phyloP scores from a whole-genome alignment of 2,888 invertebrate species.

The Andrena dorsata region DNA sequence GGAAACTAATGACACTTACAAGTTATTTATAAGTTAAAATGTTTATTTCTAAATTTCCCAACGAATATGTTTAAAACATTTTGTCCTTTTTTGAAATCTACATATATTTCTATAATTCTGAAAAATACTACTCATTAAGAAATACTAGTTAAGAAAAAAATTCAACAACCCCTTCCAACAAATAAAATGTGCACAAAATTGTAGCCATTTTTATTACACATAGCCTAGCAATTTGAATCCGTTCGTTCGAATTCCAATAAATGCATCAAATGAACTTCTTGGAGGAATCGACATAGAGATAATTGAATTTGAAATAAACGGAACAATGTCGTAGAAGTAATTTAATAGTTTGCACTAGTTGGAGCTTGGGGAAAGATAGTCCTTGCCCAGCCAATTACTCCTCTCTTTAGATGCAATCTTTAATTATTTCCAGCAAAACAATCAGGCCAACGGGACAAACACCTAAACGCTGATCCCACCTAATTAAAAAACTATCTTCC shows the following conservation, averaged over 20 bases:
- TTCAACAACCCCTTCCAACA: neutral
- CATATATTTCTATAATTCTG: no score
- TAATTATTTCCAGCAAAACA: slow-evolving; percentile 53
- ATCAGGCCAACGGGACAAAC: slow-evolving; percentile 19
- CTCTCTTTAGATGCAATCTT: slow-evolving; percentile 22
- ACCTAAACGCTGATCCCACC: neutral
- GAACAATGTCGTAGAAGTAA: slow-evolving; percentile 50
- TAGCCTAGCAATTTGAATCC: neutral
- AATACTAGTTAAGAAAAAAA: neutral
- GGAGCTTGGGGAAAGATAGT: slow-evolving; percentile 25
- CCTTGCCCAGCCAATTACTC: slow-evolving; percentile 28
- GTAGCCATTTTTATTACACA: neutral
- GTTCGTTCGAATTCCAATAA: neutral
- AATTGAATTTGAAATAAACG: slow-evolving; percentile 54
- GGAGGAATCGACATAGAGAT: slow-evolving; percentile 43
- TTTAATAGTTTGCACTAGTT: slow-evolving; percentile 48
- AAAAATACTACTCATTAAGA: neutral
- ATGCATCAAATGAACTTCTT: slow-evolving; percentile 15
- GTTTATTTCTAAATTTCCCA: no score
- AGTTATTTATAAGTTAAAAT: no score
- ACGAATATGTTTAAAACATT: no score
- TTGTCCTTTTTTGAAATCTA: no score
- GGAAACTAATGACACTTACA: no score
- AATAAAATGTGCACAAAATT: neutral
- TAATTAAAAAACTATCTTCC: slow-evolving; percentile 12